Base-by-base conservation (phyloP, 1,140 invertebrate genomes). In the Pseudomyrmex dendroicus region DNA sequence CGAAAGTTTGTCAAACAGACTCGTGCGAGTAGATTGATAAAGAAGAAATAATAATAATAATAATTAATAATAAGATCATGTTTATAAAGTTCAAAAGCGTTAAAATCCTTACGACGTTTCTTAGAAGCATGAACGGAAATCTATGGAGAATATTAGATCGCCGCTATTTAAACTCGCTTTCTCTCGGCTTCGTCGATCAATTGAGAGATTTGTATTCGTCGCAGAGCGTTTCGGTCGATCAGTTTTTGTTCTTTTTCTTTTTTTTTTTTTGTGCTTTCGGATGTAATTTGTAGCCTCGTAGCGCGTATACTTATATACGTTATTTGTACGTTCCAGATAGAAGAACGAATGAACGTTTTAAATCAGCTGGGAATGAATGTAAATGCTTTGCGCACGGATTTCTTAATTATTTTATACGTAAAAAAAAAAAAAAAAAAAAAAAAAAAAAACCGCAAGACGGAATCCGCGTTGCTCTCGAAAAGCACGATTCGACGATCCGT, bases 91-190 rank as follows among this genome's bases (percentile, higher is more conserved):
- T 86, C 68, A 86, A 86, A 80, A 48, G 1, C 72, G 72, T 35
- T 59, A 44, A 80, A 87, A 77, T 74, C 59, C 67, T 85, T 82
- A 52, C 13, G 56, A 74, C 62, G 56, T 87, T 87, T 87, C 86
- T 87, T 88, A 85, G 86, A 84, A 85, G 80, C 66, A 70, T 59
- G 56, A 80, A 80, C 74, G 54, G 72, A 88, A 25, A 84, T 56
- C 72, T 87, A 82, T 88, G 86, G 83, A 88, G 87, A 67, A 83
- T 74, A 82, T 88, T 35, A 88, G 86, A 85, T 87, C 73, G 66
- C 86, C 54, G 66, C 86, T 85, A 82, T 74, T 82, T 85, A 87
- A 84, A 84, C 62, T 15, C 48, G 44, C 46, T 83, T 70, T 86
- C 86, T 88, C 72, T 66, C 54, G 76, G 67, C 83, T 87, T 87